Evolutionary conservation across 2,888 invertebrate genomes (phyloP).

Genomic region (Eremobia ochroleuca): DNA sequence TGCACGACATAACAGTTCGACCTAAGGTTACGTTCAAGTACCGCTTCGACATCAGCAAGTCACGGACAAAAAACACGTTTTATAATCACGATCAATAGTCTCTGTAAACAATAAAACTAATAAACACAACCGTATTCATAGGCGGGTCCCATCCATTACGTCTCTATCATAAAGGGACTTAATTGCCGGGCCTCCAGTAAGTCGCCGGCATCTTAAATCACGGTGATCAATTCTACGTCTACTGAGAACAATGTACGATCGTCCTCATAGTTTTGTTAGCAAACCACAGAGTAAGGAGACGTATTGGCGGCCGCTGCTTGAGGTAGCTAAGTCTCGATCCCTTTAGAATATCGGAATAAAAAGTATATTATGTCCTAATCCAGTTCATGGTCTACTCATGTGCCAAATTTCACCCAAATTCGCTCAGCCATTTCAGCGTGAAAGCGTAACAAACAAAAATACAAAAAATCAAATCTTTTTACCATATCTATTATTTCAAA

Average conservation of each 20-base stretch:
- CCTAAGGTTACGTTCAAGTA: conserved; percentile 10
- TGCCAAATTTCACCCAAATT: too few species aligned
- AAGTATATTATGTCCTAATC: too few species aligned
- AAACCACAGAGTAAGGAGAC: background rate
- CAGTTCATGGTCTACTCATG: too few species aligned
- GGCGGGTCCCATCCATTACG: conserved; percentile 50
- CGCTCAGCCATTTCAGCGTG: too few species aligned
- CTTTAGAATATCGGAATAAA: too few species aligned
- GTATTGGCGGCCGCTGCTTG: background rate
- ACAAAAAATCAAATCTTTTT: too few species aligned
- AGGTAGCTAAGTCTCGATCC: too few species aligned
- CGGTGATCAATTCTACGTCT: conserved; percentile 62
- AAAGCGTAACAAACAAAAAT: too few species aligned
- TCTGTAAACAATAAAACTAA: conserved; percentile 47
- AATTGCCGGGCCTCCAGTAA: conserved; percentile 62
- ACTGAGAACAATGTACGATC: conserved; percentile 63
- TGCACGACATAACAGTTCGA: conserved; percentile 7
- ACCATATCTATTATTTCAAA: too few species aligned
- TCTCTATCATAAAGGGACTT: conserved; percentile 54
- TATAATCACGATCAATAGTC: conserved; percentile 26
- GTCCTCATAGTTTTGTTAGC: conserved; percentile 69
- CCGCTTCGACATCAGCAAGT: conserved; percentile 16
- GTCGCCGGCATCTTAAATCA: conserved; percentile 59
- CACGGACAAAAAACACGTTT: conserved; percentile 47
- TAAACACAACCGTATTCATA: conserved; percentile 43